phyloP scores from a whole-genome alignment of 2,113 vertebrate genomes.

The Phylloscopus trochiloides region DNA sequence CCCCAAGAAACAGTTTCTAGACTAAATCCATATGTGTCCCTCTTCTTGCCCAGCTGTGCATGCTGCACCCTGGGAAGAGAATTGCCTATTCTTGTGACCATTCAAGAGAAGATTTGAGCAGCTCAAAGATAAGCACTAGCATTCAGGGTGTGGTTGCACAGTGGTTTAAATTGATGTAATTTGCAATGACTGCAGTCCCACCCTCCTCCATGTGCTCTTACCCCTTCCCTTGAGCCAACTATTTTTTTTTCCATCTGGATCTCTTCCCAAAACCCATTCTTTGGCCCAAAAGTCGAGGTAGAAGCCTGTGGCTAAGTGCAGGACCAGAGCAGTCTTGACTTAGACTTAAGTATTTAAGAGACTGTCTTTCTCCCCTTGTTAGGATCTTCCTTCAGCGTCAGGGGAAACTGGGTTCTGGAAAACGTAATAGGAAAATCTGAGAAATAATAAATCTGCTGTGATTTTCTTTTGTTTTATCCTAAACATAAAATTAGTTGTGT shows the following conservation, averaged over 20 bases:
- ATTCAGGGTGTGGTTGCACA: constrained; percentile 6
- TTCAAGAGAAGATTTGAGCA: not conserved
- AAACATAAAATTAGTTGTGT: constrained; percentile 37
- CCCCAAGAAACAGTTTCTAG: not conserved
- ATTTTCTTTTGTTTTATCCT: constrained; percentile 58
- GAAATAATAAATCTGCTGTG: constrained; percentile 29
- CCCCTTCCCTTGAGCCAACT: not conserved
- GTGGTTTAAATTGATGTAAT: constrained; percentile 19
- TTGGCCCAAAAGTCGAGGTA: not conserved
- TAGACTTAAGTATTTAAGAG: not conserved
- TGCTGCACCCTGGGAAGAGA: not conserved
- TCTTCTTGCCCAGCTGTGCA: not conserved
- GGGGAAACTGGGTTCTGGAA: constrained; percentile 7
- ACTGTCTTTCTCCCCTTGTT: not conserved
- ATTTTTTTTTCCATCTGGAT: not conserved
- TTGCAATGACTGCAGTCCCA: not conserved
- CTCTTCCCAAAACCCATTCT: not conserved
- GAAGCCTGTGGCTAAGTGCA: not conserved
- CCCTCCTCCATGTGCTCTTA: not conserved
- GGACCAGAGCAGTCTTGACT: not conserved
- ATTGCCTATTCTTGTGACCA: not conserved
- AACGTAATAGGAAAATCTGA: constrained; percentile 37
- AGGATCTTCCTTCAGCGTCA: not conserved
- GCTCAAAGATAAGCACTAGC: not conserved
- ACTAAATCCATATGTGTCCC: not conserved